Percentiles rank a stretch among this genome's conserved stretches.
These are phyloP conservation scores for Seriola aureovittata DNA, from an alignment of 2,113 vertebrate species.

Conservation along the genomic window DNA sequence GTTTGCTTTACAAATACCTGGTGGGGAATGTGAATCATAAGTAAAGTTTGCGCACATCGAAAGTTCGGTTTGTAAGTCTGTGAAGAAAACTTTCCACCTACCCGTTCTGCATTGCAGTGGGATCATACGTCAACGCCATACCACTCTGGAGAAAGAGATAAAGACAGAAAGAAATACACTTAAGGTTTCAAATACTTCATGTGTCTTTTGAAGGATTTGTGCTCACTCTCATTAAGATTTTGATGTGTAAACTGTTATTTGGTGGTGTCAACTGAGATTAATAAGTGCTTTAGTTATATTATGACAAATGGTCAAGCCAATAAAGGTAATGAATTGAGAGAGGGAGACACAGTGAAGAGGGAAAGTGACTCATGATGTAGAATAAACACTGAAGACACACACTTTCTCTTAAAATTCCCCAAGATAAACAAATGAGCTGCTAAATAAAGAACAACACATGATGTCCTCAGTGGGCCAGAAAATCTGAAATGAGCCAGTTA, in stretches of 20 bases:
- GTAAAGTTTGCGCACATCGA: neutral
- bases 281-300: neutral
- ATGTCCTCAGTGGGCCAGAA: neutral
- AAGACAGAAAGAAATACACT: slow-evolving; percentile 4
- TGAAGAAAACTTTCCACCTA: slow-evolving; percentile 77
- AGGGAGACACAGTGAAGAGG: neutral
- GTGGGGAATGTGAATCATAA: neutral
- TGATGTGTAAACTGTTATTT: neutral
- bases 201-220: neutral
- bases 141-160: slow-evolving; percentile 88
- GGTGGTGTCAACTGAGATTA: neutral
- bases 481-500: slow-evolving; percentile 7
- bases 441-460: slow-evolving; percentile 26
- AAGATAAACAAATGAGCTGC: slow-evolving; percentile 1
- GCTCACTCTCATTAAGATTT: neutral
- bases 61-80: slow-evolving; percentile 23
- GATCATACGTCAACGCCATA: slow-evolving; percentile 98
- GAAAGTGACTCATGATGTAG: neutral
- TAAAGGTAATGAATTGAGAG: slow-evolving; percentile 9
- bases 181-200: slow-evolving; percentile 4
- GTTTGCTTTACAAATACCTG: neutral
- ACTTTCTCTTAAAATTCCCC: neutral
- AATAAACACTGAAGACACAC: slow-evolving; percentile 15
- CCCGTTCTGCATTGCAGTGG: slow-evolving; percentile 97
- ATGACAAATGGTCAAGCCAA: neutral